These are phyloP conservation scores for Vanessa atalanta DNA, from an alignment of 1,140 invertebrate species.

Conservation along the genomic window DNA sequence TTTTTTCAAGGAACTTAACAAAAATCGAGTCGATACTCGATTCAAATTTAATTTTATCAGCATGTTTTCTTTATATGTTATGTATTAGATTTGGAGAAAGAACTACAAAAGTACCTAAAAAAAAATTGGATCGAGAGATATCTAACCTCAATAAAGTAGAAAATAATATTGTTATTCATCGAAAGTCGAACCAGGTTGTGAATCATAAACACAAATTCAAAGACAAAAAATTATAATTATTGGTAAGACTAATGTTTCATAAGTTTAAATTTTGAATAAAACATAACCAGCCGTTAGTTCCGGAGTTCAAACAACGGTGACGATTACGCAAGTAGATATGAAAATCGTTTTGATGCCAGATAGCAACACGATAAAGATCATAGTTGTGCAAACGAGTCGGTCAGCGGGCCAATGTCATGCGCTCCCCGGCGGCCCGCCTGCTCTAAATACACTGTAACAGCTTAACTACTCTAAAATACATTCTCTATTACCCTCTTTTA, in stretches of 20 bases:
- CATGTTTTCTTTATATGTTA: no score
- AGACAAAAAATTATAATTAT: constrained; percentile 2
- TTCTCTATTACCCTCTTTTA: background rate
- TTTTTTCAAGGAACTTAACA: no score
- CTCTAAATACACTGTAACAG: constrained; percentile 29
- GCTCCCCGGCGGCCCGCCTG: constrained; percentile 27
- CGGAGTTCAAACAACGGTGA: constrained; percentile 29
- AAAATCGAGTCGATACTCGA: no score
- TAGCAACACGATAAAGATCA: constrained; percentile 39
- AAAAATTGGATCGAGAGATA: no score
- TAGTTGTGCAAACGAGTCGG: constrained; percentile 53
- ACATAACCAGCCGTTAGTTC: constrained; percentile 22
- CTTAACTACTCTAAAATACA: background rate
- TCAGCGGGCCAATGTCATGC: constrained; percentile 61
- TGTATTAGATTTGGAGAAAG: no score
- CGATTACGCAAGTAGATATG: constrained; percentile 37
- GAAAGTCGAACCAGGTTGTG: no score
- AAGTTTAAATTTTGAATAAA: constrained; percentile 29
- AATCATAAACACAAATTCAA: background rate
- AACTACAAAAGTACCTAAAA: no score
- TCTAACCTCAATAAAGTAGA: no score
- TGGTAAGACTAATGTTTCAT: constrained; percentile 11
- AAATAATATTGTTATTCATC: no score
- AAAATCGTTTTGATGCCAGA: constrained; percentile 40
- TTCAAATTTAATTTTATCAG: no score